Base-by-base conservation (phyloP, 2,888 invertebrate genomes). In the Drosophila longiperda region DNA sequence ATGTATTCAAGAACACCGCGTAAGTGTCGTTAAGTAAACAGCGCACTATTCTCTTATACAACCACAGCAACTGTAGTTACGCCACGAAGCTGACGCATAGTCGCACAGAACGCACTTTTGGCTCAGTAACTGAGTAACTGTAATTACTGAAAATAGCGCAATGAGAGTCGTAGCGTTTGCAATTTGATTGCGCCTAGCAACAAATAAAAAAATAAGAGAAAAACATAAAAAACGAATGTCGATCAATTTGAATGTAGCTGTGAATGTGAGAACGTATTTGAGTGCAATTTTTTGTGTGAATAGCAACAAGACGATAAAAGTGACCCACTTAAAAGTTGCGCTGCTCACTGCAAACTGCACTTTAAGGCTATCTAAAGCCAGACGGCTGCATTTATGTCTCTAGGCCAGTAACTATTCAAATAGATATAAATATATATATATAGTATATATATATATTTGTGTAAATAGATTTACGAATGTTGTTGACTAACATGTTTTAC, bases 161-260 rank as follows among this genome's bases (percentile, higher is more conserved):
- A 7, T 17, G 3, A 38, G 38, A 17, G 38, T 8, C 8, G 38
- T 8, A 8, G 17, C 20, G 9, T 64, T 52, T 36, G 32, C 45
- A 68, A 72, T 78, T 74, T 68, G 84, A 81, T 72, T 49, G 55
- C 85, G 82, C 89, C 38, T 90, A 70, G 90, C 89, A 86, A 86
- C 85, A 55, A 29, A 29, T 6, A 17, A 17, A n/a, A n/a, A 5
- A 40, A 42, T 2, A 40, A 8, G 17, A 38, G 3, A 38, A 38
- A 7, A 20, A 20, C 33, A 20, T 6, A 70, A 61, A 60, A 34
- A 54, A 42, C 50, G 53, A 34, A 26, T 23, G 20, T 29, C 49
- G 34, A 32, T 71, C 66, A 72, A 60, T 66, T 67, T 66, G 61
- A 62, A 50, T 57, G 60, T 48, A 4, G 20, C 45, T 45, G 20